Evolutionary conservation across 2,888 invertebrate species (phyloP).

Genomic region (Rhogogaster chlorosoma): DNA sequence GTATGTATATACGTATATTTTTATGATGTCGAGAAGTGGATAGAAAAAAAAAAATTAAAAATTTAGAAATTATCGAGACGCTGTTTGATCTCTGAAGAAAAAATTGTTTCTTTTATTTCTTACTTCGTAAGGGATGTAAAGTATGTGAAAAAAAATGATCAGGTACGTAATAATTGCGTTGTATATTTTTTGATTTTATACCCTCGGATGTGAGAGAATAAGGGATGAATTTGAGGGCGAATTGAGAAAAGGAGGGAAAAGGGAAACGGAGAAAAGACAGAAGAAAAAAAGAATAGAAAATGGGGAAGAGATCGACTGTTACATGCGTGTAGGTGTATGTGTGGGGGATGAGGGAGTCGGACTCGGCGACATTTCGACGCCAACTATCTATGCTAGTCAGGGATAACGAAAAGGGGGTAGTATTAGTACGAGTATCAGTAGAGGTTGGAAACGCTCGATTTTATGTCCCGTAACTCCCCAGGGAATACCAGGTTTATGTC

Average conservation of each 20-base stretch:
- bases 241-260: background rate
- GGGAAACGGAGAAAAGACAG: constrained; percentile 50
- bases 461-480: constrained; percentile 77
- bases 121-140: too few relatives aligned
- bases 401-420: background rate
- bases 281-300: background rate
- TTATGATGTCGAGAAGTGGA: background rate
- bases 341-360: constrained; percentile 55
- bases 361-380: constrained; percentile 76
- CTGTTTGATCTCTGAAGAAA: too few relatives aligned
- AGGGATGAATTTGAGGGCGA: constrained; percentile 24
- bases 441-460: constrained; percentile 71
- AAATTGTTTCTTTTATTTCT: too few relatives aligned
- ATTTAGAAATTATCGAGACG: too few relatives aligned
- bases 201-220: background rate
- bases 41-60: constrained; percentile 6
- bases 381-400: constrained; percentile 54
- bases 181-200: too few relatives aligned
- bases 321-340: background rate
- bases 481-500: constrained; percentile 70
- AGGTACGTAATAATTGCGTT: too few relatives aligned
- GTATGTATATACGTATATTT: background rate
- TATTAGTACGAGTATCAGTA: constrained; percentile 36
- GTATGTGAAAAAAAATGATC: too few relatives aligned
- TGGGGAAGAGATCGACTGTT: constrained; percentile 45